These are phyloP conservation scores for Zoanthus sansibaricus DNA, from an alignment of 92 coral and sea anemone genomes.

Conservation along the genomic window DNA sequence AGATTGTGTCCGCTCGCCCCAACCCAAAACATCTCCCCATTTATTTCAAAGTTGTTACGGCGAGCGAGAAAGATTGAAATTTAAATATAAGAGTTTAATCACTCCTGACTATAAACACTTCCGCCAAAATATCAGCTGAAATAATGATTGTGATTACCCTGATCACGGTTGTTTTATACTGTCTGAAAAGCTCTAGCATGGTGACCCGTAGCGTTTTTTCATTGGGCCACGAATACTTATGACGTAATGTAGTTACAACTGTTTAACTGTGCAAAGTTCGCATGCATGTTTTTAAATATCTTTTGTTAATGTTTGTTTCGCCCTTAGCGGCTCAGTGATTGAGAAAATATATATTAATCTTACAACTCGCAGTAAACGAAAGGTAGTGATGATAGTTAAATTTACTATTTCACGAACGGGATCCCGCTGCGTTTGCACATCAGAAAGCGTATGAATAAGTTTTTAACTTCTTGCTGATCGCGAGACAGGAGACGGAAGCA, in stretches of 20 bases:
- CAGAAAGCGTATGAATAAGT: not conserved
- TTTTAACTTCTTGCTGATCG: not conserved
- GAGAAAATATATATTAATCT: not conserved
- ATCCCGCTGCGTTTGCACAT: not conserved
- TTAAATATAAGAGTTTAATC: not conserved
- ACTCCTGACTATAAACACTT: not conserved
- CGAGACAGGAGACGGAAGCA: not conserved
- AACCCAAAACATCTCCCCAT: not conserved
- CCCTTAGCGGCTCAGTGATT: not conserved
- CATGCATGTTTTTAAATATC: not conserved
- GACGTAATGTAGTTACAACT: not conserved
- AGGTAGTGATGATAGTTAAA: not conserved
- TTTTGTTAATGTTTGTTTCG: not conserved
- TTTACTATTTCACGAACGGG: not conserved
- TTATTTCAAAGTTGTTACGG: not conserved
- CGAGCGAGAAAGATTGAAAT: not conserved
- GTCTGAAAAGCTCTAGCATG: not conserved
- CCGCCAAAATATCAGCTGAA: not conserved
- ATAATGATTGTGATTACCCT: not conserved
- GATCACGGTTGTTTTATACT: not conserved
- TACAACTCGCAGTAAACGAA: not conserved
- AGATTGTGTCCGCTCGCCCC: not conserved
- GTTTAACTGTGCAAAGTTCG: no score
- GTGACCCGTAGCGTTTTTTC: not conserved
- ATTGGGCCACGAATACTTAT: slow-evolving; percentile 12